Evolutionary conservation across 2,797 vertebrate genomes (phyloP), one percentile per base, ranked within the genome.

Genomic region (Margarornis squamiger): DNA sequence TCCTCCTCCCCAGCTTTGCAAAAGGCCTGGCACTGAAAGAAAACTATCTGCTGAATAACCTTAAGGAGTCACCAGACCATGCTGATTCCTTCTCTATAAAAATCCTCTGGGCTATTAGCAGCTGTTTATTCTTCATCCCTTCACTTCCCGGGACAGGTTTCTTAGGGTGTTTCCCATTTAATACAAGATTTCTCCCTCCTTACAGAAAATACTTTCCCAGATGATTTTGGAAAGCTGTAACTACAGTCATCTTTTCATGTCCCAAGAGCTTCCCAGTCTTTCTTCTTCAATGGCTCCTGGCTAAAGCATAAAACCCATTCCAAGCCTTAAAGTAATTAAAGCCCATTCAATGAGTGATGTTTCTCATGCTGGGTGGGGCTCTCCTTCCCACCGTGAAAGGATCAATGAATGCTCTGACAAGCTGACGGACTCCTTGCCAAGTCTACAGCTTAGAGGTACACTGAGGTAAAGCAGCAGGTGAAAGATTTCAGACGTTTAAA

Each of bases 301-400:
- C 67, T 94, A 93, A 92, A 81, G 66, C 67, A 61, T 90, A 91
- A 90, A 94, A 70, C 48, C 36, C 2, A 0, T 63, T 88, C 86
- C 52, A 82, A 87, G 59, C 45, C 59, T 67, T 67, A 63, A 62
- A 85, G 82, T 48, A 94, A 93, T 93, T 91, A 93, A 93, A 93
- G 27, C 20, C 63, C 88, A 88, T 79, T 88, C 76, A 81, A 39
- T 1, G 2, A 76, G 67, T 36, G 63, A 62, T 76, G 39, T 52
- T 92, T 86, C 80, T 76, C 67, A 70, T 52, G 57, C 61, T 82
- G 52, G 79, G 83, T 89, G 74, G 77, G 90, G 80, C 41, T 82
- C 80, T 73, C 67, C 65, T 84, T 85, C 71, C 63, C 49, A 51
- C 88, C 36, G 67, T n/a, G 48, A 93, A 79, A 87, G 67, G 74